Evolutionary conservation across 64 coral and sea anemone genomes (phyloP).

Genomic region (Porites lutea): DNA sequence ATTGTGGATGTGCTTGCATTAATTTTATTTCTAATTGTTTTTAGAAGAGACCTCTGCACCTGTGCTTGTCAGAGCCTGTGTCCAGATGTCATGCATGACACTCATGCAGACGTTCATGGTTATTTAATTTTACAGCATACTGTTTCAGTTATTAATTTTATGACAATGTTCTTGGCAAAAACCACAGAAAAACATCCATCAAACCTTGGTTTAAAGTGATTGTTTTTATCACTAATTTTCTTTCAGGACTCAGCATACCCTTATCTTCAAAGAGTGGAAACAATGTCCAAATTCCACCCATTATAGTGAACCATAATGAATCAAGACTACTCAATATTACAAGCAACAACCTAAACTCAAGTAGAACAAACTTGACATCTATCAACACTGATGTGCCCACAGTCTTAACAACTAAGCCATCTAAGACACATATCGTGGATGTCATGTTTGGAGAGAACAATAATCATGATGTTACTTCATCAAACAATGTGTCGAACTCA

Average conservation of each 20-base stretch:
- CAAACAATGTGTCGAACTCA: neutral
- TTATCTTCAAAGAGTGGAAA: neutral
- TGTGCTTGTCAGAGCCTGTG: no score
- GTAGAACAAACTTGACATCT: neutral
- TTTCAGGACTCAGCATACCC: neutral
- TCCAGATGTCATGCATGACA: no score
- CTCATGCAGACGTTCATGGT: no score
- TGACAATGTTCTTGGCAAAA: no score
- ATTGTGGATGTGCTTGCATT: no score
- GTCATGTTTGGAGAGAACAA: neutral
- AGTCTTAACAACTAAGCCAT: neutral
- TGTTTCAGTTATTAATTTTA: no score
- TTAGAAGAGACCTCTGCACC: no score
- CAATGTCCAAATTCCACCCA: neutral
- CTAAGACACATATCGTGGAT: neutral
- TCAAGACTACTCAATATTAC: conserved; percentile 6
- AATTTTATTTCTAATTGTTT: no score
- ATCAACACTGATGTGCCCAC: neutral
- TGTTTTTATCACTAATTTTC: neutral
- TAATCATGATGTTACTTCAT: neutral
- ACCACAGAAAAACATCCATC: no score
- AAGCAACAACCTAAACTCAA: conserved; percentile 17
- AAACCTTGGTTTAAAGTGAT: no score
- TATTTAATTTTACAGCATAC: no score
- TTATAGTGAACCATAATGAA: neutral